phyloP scores from a whole-genome alignment of 2,888 invertebrate genomes.

The Blera fallax region DNA sequence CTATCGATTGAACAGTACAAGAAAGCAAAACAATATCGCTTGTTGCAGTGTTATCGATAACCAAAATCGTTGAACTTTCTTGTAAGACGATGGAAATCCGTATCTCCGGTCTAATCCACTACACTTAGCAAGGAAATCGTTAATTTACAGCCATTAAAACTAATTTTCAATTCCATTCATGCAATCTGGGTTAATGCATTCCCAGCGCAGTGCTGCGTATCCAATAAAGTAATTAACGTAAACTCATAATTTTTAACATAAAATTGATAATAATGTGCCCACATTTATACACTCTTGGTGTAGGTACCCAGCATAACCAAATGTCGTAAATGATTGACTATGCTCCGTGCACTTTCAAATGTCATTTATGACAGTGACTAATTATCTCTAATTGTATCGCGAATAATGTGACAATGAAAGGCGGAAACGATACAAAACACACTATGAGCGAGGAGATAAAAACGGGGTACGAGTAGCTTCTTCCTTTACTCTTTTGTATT shows the following conservation, averaged over 20 bases:
- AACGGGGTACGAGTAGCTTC: background rate
- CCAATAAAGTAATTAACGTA: slow-evolving; percentile 14
- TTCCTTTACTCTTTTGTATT: slow-evolving; percentile 19
- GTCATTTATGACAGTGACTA: slow-evolving; percentile 61
- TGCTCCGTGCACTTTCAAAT: slow-evolving; percentile 44
- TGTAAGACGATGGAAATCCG: background rate
- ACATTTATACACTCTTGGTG: slow-evolving; percentile 6
- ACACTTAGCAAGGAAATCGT: background rate
- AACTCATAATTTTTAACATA: background rate
- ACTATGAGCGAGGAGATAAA: background rate
- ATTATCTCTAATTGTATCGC: slow-evolving; percentile 55
- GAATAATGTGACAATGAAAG: slow-evolving; percentile 51
- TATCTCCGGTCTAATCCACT: background rate
- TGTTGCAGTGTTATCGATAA: background rate
- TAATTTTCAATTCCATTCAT: background rate
- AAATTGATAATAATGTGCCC: slow-evolving; percentile 30
- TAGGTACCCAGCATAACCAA: background rate
- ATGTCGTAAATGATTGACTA: background rate
- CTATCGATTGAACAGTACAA: too few species aligned
- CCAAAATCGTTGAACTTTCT: background rate
- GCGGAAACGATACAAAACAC: slow-evolving; percentile 37
- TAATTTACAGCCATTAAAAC: background rate
- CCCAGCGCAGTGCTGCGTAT: background rate
- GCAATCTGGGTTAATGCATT: slow-evolving; percentile 37
- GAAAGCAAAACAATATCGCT: background rate